phyloP scores from a whole-genome alignment of 2,113 vertebrate genomes.

The Oreotragus oreotragus region DNA sequence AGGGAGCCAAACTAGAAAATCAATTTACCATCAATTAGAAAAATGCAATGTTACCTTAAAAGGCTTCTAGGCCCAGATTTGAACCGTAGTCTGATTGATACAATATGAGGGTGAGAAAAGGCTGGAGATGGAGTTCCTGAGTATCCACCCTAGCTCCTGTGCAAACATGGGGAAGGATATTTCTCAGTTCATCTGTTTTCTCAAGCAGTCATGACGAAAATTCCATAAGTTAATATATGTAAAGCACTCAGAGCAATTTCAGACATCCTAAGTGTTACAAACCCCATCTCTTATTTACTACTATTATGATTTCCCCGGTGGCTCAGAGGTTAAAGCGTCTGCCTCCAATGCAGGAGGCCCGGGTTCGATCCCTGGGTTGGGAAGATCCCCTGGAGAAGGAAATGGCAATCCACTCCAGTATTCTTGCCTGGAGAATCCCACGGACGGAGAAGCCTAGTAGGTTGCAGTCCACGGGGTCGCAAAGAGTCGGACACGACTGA shows the following conservation, averaged over 20 bases:
- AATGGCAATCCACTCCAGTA: too few relatives aligned
- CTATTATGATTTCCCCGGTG: not conserved
- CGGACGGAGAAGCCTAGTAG: too few relatives aligned
- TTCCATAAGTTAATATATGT: not conserved
- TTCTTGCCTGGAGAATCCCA: too few relatives aligned
- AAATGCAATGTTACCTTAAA: not conserved
- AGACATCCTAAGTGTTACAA: not conserved
- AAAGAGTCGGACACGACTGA: too few relatives aligned
- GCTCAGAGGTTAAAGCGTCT: too few relatives aligned
- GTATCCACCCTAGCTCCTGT: not conserved
- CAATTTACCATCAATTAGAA: not conserved
- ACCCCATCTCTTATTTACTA: not conserved
- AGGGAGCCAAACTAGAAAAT: not conserved
- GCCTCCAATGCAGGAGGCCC: too few relatives aligned
- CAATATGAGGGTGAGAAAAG: accelerated
- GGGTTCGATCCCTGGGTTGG: too few relatives aligned
- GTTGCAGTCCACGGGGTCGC: too few relatives aligned
- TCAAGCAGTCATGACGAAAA: not conserved
- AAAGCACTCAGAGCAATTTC: not conserved
- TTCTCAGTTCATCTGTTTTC: not conserved
- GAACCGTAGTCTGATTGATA: not conserved
- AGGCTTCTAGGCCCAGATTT: not conserved
- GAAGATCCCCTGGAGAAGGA: too few relatives aligned
- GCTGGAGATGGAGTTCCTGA: not conserved
- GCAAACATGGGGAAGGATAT: not conserved